Conservation (phyloP, 2,113 vertebrate genomes). For the Danionella cerebrum region DNA sequence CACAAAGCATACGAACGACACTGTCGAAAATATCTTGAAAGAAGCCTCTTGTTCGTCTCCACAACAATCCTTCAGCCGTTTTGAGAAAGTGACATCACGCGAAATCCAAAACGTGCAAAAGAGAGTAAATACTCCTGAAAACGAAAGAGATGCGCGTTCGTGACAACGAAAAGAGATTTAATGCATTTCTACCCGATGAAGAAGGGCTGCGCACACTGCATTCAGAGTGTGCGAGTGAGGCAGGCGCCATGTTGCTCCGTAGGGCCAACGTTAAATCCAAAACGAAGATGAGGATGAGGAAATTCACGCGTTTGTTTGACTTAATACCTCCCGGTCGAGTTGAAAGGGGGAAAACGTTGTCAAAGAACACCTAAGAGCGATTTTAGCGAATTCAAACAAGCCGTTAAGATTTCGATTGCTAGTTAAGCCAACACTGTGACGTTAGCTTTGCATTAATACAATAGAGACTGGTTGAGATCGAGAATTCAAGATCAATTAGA, state of each 20-base stretch:
- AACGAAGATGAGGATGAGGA: background rate
- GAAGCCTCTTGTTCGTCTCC: no score
- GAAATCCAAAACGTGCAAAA: no score
- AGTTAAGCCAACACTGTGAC: background rate
- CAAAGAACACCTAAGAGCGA: background rate
- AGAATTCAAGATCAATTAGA: background rate
- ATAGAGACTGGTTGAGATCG: background rate
- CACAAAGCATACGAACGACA: no score
- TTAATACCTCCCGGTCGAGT: background rate
- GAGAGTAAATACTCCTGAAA: no score
- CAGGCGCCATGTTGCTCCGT: conserved; percentile 7
- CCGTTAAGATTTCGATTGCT: background rate
- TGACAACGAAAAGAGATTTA: no score
- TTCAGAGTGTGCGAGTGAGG: background rate
- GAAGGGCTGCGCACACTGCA: background rate
- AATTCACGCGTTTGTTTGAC: background rate
- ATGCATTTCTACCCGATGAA: background rate
- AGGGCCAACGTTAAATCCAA: no score
- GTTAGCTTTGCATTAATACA: background rate
- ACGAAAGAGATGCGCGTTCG: no score
- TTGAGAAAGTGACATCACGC: no score
- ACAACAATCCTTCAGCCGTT: no score
- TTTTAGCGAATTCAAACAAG: background rate
- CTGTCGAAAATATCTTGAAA: no score
- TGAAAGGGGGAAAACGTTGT: background rate